phyloP scores from a whole-genome alignment of 2,888 invertebrate genomes.

The Tenthredo mesomela region DNA sequence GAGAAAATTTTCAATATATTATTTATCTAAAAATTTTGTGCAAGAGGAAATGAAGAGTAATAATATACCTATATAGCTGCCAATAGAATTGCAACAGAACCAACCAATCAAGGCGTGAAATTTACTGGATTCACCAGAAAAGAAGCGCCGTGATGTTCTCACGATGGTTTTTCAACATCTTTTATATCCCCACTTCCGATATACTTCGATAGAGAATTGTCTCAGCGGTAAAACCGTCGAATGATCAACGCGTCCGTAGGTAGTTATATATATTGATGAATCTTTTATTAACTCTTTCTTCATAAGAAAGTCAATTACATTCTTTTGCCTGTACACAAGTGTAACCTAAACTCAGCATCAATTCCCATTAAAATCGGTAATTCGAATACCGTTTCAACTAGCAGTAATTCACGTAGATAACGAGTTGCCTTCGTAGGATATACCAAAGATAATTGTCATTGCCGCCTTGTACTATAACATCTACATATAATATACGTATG shows the following conservation, averaged over 20 bases:
- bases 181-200: neutral
- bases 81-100: conserved; percentile 32
- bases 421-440: conserved; percentile 7
- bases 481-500: neutral
- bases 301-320: conserved; percentile 28
- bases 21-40: neutral
- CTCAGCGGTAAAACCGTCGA: conserved; percentile 1
- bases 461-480: conserved; percentile 11
- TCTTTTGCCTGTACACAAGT: neutral
- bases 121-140: conserved; percentile 15
- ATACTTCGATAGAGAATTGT: neutral
- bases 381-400: conserved; percentile 43
- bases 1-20: neutral
- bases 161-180: conserved; percentile 28
- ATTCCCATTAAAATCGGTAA: conserved; percentile 43
- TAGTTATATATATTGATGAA: conserved; percentile 6
- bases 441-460: conserved; percentile 46
- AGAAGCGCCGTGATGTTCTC: neutral
- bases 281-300: conserved; percentile 14
- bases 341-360: conserved; percentile 14
- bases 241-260: neutral
- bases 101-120: conserved; percentile 37
- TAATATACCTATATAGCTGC: conserved; percentile 3
- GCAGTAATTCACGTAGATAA: conserved; percentile 49
- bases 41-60: neutral